phyloP scores from a whole-genome alignment of 2,113 vertebrate genomes.

The Oxygymnocypris stewartii region DNA sequence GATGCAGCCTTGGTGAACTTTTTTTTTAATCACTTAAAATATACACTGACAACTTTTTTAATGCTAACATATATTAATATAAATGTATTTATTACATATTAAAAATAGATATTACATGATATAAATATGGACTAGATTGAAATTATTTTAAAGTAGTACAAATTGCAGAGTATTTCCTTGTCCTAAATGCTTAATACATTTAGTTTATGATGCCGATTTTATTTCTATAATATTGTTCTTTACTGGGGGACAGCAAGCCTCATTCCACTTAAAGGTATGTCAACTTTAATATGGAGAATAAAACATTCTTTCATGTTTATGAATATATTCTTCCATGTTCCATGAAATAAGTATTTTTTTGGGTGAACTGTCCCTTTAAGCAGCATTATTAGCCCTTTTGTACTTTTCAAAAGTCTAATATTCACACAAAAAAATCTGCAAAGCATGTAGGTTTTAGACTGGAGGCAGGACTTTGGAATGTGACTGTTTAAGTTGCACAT shows the following conservation, averaged over 20 bases:
- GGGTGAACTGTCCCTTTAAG: background rate
- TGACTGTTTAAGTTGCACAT: background rate
- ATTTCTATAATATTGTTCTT: background rate
- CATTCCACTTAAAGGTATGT: background rate
- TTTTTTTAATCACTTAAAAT: background rate
- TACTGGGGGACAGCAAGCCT: background rate
- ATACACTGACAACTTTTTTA: too few species aligned
- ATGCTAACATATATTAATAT: too few species aligned
- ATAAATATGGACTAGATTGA: too few species aligned
- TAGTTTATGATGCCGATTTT: background rate
- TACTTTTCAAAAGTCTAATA: background rate
- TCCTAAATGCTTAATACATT: background rate
- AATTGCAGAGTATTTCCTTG: too few species aligned
- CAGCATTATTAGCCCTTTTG: background rate
- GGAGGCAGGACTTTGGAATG: constrained; percentile 25
- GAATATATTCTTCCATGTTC: background rate
- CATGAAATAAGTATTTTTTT: background rate
- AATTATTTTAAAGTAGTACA: too few species aligned
- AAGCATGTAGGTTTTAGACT: background rate
- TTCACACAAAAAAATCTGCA: background rate
- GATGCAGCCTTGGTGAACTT: background rate
- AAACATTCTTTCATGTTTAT: background rate
- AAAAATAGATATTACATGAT: too few species aligned
- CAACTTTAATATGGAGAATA: background rate
- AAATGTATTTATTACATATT: too few species aligned